Conservation (phyloP, 2,797 vertebrate genomes). For the Darevskia nairensis region DNA sequence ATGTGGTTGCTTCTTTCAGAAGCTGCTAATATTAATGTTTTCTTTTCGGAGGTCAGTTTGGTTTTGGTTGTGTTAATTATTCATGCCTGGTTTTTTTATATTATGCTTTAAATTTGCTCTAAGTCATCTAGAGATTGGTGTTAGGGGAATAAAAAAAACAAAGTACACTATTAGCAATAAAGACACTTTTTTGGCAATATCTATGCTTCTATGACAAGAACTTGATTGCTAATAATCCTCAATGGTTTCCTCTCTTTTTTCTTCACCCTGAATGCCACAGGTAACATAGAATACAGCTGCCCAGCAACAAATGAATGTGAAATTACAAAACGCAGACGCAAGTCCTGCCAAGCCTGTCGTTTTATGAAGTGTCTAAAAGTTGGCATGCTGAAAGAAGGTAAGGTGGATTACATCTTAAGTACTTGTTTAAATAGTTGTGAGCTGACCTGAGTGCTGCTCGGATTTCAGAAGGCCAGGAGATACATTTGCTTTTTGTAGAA, state of each 20-base stretch:
- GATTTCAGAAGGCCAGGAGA: too few relatives aligned
- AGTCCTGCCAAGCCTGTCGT: conserved; percentile 99
- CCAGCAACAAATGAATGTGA: conserved; percentile 98
- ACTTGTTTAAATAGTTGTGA: background rate
- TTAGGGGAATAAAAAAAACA: too few relatives aligned
- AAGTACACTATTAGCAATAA: conserved; percentile 14
- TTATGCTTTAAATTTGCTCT: too few relatives aligned
- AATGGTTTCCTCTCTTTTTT: conserved; percentile 53
- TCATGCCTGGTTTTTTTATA: too few relatives aligned
- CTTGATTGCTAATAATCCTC: conserved; percentile 35
- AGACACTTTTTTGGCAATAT: background rate
- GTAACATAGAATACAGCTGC: conserved; percentile 99
- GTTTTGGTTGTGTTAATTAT: too few relatives aligned
- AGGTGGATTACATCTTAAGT: conserved; percentile 60
- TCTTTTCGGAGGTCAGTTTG: too few relatives aligned
- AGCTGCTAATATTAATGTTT: too few relatives aligned
- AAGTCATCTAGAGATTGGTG: too few relatives aligned
- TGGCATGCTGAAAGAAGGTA: conserved; percentile 99
- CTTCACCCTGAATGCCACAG: conserved; percentile 79
- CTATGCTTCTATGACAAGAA: fast-evolving
- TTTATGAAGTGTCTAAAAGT: conserved; percentile 99
- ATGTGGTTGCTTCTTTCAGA: too few relatives aligned
- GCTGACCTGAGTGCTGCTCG: too few relatives aligned
- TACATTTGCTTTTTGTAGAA: too few relatives aligned
- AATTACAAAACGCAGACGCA: conserved; percentile 99